Conservation (phyloP, 2,797 vertebrate genomes). For the Cygnus olor region DNA sequence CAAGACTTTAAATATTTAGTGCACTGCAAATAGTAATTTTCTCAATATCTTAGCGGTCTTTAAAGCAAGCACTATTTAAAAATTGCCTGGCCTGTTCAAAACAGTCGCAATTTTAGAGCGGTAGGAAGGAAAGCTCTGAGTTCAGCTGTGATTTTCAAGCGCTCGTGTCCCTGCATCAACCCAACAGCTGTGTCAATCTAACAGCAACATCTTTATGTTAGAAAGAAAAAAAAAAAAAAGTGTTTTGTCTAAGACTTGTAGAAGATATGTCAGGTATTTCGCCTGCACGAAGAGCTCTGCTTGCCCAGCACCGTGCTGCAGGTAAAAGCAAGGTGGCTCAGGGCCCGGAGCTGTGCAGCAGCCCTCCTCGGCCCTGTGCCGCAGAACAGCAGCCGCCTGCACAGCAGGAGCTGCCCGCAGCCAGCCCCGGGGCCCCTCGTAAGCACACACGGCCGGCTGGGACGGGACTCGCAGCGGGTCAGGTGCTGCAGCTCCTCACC, state of each 20-base stretch:
- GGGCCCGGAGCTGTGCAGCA: not conserved
- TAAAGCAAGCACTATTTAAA: not conserved
- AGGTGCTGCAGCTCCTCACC: not conserved
- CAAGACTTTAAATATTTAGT: not conserved
- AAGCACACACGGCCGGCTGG: no score
- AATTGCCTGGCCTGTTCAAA: not conserved
- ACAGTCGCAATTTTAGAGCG: not conserved
- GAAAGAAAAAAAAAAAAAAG: not conserved
- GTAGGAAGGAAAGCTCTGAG: not conserved
- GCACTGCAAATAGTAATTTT: not conserved
- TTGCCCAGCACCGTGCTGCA: accelerated
- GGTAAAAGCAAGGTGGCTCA: not conserved
- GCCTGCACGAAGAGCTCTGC: not conserved
- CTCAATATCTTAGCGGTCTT: not conserved
- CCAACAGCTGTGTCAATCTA: not conserved
- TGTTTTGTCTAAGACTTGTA: not conserved
- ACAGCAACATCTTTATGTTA: not conserved
- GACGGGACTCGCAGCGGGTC: not conserved
- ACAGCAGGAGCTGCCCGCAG: not conserved
- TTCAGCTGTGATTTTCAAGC: not conserved
- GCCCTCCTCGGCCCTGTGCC: not conserved
- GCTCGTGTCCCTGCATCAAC: not conserved
- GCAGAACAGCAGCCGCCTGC: not conserved
- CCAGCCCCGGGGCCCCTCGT: no score
- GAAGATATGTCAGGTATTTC: not conserved